Evolutionary conservation across 2,888 invertebrate genomes (phyloP), one percentile per base, ranked within the genome.

Genomic region (Eristalinus aeneus): DNA sequence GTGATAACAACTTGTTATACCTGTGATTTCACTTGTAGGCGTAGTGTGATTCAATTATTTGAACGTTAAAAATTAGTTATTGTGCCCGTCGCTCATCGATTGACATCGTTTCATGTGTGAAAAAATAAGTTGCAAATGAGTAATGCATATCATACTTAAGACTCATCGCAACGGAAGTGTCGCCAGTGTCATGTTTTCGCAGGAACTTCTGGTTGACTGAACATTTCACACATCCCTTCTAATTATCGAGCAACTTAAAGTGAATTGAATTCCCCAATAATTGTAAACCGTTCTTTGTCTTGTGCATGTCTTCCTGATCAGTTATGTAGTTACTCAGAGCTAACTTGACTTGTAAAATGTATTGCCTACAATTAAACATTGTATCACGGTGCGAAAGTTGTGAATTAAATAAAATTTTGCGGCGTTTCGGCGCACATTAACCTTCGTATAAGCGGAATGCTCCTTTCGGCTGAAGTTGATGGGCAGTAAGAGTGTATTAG

Each of bases 1-100:
- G 71, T 81, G 81, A 32, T 81, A 81, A 81, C 11, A 65, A 11
- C 32, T 68, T 16, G 53, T 34, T 53, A 22, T 67, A 60, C 11
- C 34, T n/a, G 16, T 23, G 34, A 23, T 23, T 58, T 58, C 22
- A 34, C 53, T 58, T 68, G 22, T 6, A 27, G 27, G 2, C 5
- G 32, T 56, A 31, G 64, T 34, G 46, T 16, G 46, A 46, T 31
- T 63, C 53, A 23, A 23, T n/a, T 12, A 2, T 58, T 58, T 72
- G 22, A 32, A 46, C 65, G 46, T 10, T 36, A 63, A 39, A 27
- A 61, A 72, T 16, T 46, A 9, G 16, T 46, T 6, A 2, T 34
- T 34, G 34, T 6, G 12, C 16, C 16, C 34, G 5, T 5, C 64
- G 60, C 67, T 67, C 67, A 75, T 67, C 58, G 67, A 32, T 67